phyloP scores from a whole-genome alignment of 1,140 invertebrate genomes.

The Tyrophagus putrescentiae region DNA sequence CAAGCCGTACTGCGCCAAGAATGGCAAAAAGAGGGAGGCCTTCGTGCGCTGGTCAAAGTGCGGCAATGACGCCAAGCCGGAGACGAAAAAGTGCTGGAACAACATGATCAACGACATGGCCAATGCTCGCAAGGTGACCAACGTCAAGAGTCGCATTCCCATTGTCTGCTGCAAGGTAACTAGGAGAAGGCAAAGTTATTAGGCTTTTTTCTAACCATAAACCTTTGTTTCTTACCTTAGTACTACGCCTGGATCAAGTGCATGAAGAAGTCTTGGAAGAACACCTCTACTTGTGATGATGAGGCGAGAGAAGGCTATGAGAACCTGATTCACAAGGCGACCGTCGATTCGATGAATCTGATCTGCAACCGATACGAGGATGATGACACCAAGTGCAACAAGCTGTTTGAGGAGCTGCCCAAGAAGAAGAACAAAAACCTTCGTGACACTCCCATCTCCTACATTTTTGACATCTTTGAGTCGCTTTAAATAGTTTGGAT shows the following conservation, averaged over 20 bases:
- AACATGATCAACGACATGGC: constrained; percentile 6
- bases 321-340: constrained; percentile 10
- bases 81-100: constrained; percentile 17
- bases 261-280: background rate
- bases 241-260: constrained; percentile 18
- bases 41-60: constrained; percentile 1
- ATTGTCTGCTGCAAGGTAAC: constrained; percentile 14
- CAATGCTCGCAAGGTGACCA: constrained; percentile 9
- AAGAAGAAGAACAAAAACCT: constrained; percentile 17
- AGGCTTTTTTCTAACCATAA: background rate
- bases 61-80: constrained; percentile 17
- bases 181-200: background rate
- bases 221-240: background rate
- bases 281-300: background rate
- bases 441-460: constrained; percentile 6
- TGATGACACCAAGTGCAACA: background rate
- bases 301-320: constrained; percentile 6
- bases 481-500: constrained; percentile 9
- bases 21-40: constrained; percentile 10
- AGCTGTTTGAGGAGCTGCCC: constrained; percentile 6
- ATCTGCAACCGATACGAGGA: constrained; percentile 18
- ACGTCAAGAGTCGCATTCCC: constrained; percentile 7
- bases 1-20: constrained; percentile 19
- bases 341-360: constrained; percentile 19
- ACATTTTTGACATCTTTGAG: constrained; percentile 19